Base-by-base conservation (phyloP, 2,888 invertebrate genomes). In the Drosophila paranaensis region DNA sequence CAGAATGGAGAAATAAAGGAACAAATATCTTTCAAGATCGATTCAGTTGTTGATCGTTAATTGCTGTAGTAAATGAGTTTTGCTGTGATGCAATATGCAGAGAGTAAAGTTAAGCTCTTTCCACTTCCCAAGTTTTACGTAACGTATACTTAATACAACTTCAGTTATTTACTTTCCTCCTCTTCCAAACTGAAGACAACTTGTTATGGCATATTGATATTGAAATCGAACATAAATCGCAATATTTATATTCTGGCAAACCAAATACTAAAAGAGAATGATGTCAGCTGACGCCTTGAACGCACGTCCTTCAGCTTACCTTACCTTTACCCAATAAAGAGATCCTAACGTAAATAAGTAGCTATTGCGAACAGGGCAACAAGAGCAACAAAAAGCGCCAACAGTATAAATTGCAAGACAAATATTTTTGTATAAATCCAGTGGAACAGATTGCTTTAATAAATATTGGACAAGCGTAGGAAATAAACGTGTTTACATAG, bases 401-500 rank as follows among this genome's bases (percentile, higher is more conserved):
- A 37, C 30, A 69, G 60, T 70, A 78, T 84, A 81, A 84, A 77
- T 80, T 75, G 75, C 79, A 79, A 87, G 77, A 83, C 72, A 81
- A 83, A 89, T 84, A 83, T 77, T 81, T 67, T 83, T 81, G 60
- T 74, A 89, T 79, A 90, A 87, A 81, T 90, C 79, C 76, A 67
- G 74, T 60, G 66, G 66, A 78, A 78, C 74, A 90, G 81, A 89
- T 88, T 78, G 89, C 89, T 81, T 89, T 90, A 87, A 90, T 89
- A 86, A 88, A 85, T 83, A 78, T 90, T 83, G 65, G 71, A 61
- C 68, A 56, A 67, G 79, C 74, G 60, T 51, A 45, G 64, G 71
- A 62, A 53, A 68, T 70, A 73, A 81, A 70, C 71, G 85, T 88
- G 89, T 85, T 85, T 88, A 66, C 89, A 82, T 66, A 85, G 71